Evolutionary conservation across 1,140 invertebrate species (phyloP), one percentile per base, ranked within the genome.

Genomic region (Ericerus pela): DNA sequence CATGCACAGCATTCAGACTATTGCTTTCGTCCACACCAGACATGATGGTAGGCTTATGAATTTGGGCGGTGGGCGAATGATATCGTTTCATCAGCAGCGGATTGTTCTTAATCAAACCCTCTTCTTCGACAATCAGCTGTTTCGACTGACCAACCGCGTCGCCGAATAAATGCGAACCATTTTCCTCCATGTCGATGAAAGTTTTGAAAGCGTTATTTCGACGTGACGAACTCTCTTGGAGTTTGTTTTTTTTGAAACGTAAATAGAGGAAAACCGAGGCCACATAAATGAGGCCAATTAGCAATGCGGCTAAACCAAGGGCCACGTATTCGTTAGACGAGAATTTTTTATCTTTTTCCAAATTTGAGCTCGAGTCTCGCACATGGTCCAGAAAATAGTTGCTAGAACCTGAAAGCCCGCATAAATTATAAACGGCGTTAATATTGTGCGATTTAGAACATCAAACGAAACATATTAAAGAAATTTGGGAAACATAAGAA

Each of bases 201-300:
- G 31, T 30, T 27, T 54, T 55, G 27, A 56, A 58, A 2, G 38
- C 33, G 16, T 52, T 55, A 10, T 36, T 26, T 20, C 24, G 24
- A 11, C 52, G 22, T 5, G 18, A 12, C 8, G 22, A 57, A 29
- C 29, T 29, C 27, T 36, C 38, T 43, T 60, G 54, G 5, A 27
- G n/a, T 22, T 64, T 62, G 18, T 47, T 41, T 54, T 65, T 70
- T 59, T 79, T 76, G 51, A 83, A 76, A 62, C 85, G 82, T 6
- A 91, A 66, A 64, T 87, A 90, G 0, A 88, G 71, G 20, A 86
- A 81, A 4, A 90, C 80, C 12, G 85, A 87, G 0, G 83, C 80
- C 2, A 89, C 79, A 62, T 90, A 91, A 60, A 88, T 83, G 12
- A 90, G 69, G 0, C 85, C 85, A 3, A 91, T 70, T 1, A 88